phyloP scores from a whole-genome alignment of 2,888 invertebrate species.

The Epirrita christyi region DNA sequence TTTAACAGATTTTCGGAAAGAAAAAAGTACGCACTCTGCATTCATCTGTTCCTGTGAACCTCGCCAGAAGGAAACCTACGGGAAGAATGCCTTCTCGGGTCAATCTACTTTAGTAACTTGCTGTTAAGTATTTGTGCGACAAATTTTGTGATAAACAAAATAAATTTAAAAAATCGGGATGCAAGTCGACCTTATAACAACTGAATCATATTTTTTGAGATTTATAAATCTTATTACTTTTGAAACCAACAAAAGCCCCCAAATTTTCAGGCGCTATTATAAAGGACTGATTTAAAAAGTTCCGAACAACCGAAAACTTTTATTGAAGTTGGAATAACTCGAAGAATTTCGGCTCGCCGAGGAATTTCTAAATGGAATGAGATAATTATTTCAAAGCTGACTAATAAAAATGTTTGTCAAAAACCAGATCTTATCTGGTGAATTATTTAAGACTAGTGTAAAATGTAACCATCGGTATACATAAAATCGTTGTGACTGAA shows the following conservation, averaged over 20 bases:
- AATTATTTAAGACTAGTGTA: neutral
- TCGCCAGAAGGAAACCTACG: too few relatives aligned
- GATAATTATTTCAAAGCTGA: slow-evolving; percentile 40
- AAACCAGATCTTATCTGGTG: slow-evolving; percentile 15
- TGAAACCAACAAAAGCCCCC: slow-evolving; percentile 24
- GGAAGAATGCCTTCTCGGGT: too few relatives aligned
- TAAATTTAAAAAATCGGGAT: too few relatives aligned
- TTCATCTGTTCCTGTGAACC: too few relatives aligned
- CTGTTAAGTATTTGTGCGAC: too few relatives aligned
- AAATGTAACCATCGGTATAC: too few relatives aligned
- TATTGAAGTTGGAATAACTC: slow-evolving; percentile 40
- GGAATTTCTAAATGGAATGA: slow-evolving; percentile 39
- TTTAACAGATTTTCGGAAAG: too few relatives aligned
- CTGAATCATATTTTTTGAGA: slow-evolving; percentile 5
- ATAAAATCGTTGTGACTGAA: too few relatives aligned
- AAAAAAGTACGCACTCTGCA: too few relatives aligned
- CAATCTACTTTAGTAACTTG: too few relatives aligned
- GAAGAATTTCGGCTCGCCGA: slow-evolving; percentile 38
- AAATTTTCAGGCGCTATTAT: slow-evolving; percentile 26
- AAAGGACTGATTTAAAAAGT: slow-evolving; percentile 42
- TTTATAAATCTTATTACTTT: slow-evolving; percentile 20
- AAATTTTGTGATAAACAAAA: too few relatives aligned
- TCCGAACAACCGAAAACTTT: slow-evolving; percentile 39
- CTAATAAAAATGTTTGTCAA: slow-evolving; percentile 33
- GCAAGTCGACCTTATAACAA: neutral